Conservation (phyloP, 2,888 invertebrate species). For the Conops quadrifasciatus region DNA sequence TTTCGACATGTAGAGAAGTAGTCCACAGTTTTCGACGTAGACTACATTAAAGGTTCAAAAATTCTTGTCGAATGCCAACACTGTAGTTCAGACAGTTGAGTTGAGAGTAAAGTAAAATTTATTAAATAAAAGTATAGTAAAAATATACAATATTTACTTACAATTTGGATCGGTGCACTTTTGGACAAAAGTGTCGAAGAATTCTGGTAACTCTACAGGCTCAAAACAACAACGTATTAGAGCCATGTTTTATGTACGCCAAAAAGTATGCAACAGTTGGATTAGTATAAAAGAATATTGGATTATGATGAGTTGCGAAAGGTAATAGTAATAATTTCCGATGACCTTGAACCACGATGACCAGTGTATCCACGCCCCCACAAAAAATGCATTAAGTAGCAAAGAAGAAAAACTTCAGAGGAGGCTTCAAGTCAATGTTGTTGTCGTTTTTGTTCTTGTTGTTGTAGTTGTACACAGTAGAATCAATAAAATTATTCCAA, state of each 20-base stretch:
- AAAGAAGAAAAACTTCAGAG: background rate
- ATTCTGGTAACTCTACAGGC: slow-evolving; percentile 76
- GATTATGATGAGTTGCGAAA: background rate
- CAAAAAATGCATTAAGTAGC: background rate
- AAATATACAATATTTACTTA: slow-evolving; percentile 68
- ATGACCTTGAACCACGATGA: slow-evolving; percentile 1
- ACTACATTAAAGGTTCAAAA: too few species aligned
- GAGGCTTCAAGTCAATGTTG: background rate
- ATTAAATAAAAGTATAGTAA: background rate
- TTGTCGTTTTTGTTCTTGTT: slow-evolving; percentile 17
- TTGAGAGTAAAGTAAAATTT: background rate
- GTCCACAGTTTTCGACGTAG: too few species aligned
- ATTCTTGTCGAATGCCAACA: too few species aligned
- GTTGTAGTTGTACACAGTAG: background rate
- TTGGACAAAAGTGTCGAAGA: slow-evolving; percentile 77
- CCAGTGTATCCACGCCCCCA: background rate
- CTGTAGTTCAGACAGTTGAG: too few species aligned
- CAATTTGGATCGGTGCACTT: slow-evolving; percentile 85
- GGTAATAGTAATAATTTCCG: background rate
- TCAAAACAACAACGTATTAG: slow-evolving; percentile 81
- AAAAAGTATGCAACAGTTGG: slow-evolving; percentile 2
- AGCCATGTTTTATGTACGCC: slow-evolving; percentile 51
- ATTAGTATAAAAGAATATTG: too few species aligned
- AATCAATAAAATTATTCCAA: too few species aligned
- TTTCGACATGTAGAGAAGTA: too few species aligned